Base-by-base conservation (phyloP, 92 coral and sea anemone genomes). In the Bergia sp. region DNA sequence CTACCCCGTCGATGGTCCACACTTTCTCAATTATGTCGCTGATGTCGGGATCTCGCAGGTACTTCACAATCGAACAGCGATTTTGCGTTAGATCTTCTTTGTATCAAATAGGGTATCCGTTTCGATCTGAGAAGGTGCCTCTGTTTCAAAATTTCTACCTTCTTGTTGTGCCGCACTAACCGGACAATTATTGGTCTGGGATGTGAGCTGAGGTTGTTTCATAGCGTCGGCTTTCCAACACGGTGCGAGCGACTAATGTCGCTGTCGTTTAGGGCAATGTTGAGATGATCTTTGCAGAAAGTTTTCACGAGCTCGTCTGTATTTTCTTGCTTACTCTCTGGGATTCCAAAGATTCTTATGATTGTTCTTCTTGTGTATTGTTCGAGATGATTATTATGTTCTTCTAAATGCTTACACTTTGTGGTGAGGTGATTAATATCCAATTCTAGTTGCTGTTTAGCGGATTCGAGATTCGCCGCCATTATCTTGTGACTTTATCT, bases 81-180 rank as follows among this genome's bases (percentile, higher is more conserved):
- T 13, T 20, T 61, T 61, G 67, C 67, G 88, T 85, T 67, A 85
- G 53, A 23, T 85, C 88, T 72, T 85, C 88, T 45, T 29, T 85
- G 78, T 55, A 86, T 45, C 21, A 55, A 53, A 79, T 79, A 79
- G 64, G 84, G 84, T 44, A n/a, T 13, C 21, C 29, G 64, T n/a
- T 79, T 79, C 42, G 64, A 23, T 79, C 69, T 79, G 42, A 79
- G 84, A 18, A 79, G 50, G 69, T 53, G 84, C 50, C 65, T 79
- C 69, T 79, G 16, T 53, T 57, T 79, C 64, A 79, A 29, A 42
- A 79, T 80, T 61, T 29, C 45, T 36, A 80, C 69, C 36, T 80
- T 80, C 37, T 50, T 49, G 45, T 49, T 80, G 55, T 80, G 42
- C 44, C 44, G 65, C 85, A 61, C 71, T 39, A 49, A 47, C 29